Percentiles rank a stretch among this genome's conserved stretches.
phyloP scores from a whole-genome alignment of 2,888 invertebrate species.

The Lycocerus yunnanus region DNA sequence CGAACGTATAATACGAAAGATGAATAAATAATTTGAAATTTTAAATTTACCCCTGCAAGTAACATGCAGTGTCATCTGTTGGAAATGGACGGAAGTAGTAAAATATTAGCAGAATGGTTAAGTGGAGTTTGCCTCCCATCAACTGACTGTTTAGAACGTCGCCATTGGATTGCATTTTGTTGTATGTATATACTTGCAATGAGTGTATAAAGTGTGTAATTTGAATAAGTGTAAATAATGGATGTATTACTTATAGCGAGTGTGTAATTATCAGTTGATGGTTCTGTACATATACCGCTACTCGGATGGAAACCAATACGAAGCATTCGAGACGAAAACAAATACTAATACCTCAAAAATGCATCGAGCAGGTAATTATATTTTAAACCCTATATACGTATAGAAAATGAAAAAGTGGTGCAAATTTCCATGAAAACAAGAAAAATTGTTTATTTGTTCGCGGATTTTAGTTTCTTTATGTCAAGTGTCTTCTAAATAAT shows the following conservation, averaged over 20 bases:
- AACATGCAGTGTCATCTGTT: not conserved
- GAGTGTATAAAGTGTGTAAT: conserved; percentile 45
- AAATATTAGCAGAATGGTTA: conserved; percentile 43
- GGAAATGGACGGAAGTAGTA: not conserved
- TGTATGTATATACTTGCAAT: conserved; percentile 45
- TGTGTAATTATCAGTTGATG: conserved; percentile 30
- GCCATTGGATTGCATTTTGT: conserved; percentile 55
- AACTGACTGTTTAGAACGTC: conserved; percentile 56
- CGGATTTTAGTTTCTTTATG: conserved; percentile 44
- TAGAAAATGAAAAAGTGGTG: conserved; percentile 12
- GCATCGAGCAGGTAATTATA: conserved; percentile 48
- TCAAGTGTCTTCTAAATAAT: conserved; percentile 52
- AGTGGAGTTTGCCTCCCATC: conserved; percentile 56
- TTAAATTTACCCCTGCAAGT: not conserved
- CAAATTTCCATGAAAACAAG: conserved; percentile 3
- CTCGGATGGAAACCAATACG: conserved; percentile 49
- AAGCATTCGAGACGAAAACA: conserved; percentile 51
- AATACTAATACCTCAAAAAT: conserved; percentile 51
- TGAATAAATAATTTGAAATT: not conserved
- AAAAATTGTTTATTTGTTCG: conserved; percentile 29
- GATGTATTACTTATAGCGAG: conserved; percentile 27
- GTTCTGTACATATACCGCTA: conserved; percentile 32
- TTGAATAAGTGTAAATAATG: conserved; percentile 34
- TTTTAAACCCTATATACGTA: conserved; percentile 26
- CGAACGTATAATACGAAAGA: not conserved